Evolutionary conservation across 2,888 invertebrate species (phyloP).

Genomic region (Balanococcus diminutus): DNA sequence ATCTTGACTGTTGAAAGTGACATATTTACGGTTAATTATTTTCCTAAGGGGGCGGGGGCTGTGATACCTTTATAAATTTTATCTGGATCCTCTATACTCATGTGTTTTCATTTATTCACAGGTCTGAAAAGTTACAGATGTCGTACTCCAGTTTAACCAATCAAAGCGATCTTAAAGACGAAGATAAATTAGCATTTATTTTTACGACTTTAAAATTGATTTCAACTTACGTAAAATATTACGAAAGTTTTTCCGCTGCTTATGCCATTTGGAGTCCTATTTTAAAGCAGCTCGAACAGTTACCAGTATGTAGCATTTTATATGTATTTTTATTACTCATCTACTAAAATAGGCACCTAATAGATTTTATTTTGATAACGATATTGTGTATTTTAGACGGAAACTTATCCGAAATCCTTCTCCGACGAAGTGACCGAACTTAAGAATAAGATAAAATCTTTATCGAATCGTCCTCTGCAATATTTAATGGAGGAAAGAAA

Average conservation of each 20-base stretch:
- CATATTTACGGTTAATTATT: too few species aligned
- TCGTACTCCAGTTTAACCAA: neutral
- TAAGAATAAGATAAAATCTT: conserved; percentile 63
- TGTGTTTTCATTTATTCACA: neutral
- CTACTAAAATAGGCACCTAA: too few species aligned
- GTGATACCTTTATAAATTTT: neutral
- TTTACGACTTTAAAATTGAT: conserved; percentile 63
- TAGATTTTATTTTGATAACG: too few species aligned
- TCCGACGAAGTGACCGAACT: conserved; percentile 59
- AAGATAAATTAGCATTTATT: conserved; percentile 71
- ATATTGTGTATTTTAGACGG: conserved; percentile 61
- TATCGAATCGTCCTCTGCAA: conserved; percentile 67
- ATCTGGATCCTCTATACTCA: neutral
- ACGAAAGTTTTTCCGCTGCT: conserved; percentile 4
- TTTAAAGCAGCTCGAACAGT: neutral
- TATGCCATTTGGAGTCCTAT: conserved; percentile 32
- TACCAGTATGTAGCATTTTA: conserved; percentile 46
- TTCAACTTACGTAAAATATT: conserved; percentile 23
- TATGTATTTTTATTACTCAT: too few species aligned
- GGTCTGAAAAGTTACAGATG: neutral
- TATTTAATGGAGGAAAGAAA: conserved; percentile 69
- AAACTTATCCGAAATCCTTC: conserved; percentile 67
- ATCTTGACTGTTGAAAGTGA: too few species aligned
- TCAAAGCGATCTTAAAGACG: conserved; percentile 60
- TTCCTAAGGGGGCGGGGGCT: too few species aligned